These are phyloP conservation scores for Battus philenor DNA, from an alignment of 1,140 invertebrate species.

Conservation along the genomic window DNA sequence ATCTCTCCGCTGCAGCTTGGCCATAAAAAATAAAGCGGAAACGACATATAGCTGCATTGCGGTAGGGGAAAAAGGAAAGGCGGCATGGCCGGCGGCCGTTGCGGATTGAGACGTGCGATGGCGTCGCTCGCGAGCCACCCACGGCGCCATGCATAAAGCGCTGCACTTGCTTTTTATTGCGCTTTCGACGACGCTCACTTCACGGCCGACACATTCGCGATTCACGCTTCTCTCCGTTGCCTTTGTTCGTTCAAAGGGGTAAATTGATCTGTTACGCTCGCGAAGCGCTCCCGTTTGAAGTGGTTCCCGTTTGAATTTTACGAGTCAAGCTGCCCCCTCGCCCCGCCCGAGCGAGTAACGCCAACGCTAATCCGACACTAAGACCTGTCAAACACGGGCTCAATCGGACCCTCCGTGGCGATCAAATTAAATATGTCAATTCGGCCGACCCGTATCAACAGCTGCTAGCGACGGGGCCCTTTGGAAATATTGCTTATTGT, in stretches of 20 bases:
- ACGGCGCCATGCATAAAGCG: constrained; percentile 48
- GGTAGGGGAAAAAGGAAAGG: constrained; percentile 75
- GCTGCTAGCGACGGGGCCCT: constrained; percentile 69
- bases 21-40: constrained; percentile 75
- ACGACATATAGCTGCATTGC: constrained; percentile 76
- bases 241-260: constrained; percentile 67
- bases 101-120: constrained; percentile 70
- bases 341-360: constrained; percentile 59
- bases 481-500: constrained; percentile 76
- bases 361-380: constrained; percentile 72
- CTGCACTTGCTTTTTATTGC: constrained; percentile 74
- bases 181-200: constrained; percentile 58
- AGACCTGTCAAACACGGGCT: constrained; percentile 69
- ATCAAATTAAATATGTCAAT: constrained; percentile 77
- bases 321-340: constrained; percentile 47
- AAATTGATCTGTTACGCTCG: constrained; percentile 53
- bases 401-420: constrained; percentile 57
- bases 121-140: constrained; percentile 79
- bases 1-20: constrained; percentile 66
- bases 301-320: constrained; percentile 58
- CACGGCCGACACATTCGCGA: constrained; percentile 64
- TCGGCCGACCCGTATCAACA: constrained; percentile 73
- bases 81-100: constrained; percentile 59
- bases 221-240: constrained; percentile 63
- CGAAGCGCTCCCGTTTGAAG: constrained; percentile 38